These are phyloP conservation scores for Lepidurus couesii DNA, from an alignment of 1,140 invertebrate species.

Conservation along the genomic window DNA sequence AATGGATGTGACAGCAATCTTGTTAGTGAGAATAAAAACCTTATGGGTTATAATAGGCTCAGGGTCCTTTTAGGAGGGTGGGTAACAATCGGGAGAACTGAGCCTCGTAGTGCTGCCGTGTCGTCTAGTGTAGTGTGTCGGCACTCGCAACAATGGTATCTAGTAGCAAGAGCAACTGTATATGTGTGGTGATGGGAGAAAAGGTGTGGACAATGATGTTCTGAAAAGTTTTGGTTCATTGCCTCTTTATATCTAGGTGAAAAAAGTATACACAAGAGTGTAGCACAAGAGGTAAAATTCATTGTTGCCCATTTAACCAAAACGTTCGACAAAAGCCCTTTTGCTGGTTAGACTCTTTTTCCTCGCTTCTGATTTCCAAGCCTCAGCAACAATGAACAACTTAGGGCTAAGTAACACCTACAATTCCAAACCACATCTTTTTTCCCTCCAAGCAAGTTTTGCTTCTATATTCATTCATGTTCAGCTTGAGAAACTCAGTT, in stretches of 20 bases:
- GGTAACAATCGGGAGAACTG: background rate
- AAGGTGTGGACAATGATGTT: slow-evolving; percentile 16
- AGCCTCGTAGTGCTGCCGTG: background rate
- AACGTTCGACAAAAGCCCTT: background rate
- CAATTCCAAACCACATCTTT: background rate
- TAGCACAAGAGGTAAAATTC: background rate
- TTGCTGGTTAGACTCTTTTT: background rate
- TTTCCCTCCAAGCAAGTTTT: background rate
- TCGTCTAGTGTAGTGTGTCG: background rate
- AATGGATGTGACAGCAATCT: slow-evolving; percentile 15
- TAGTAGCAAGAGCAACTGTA: background rate
- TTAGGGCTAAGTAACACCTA: background rate
- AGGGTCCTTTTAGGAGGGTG: slow-evolving; percentile 8
- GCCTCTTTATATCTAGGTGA: background rate
- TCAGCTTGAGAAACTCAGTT: background rate
- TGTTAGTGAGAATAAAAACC: slow-evolving; percentile 13
- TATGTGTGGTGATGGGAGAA: slow-evolving; percentile 4
- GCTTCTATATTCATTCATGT: slow-evolving; percentile 1
- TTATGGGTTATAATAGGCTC: slow-evolving; percentile 2
- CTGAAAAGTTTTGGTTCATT: slow-evolving; percentile 16
- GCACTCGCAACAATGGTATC: background rate
- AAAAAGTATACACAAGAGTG: background rate
- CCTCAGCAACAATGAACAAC: background rate
- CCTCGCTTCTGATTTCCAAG: background rate
- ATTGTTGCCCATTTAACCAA: background rate